Conservation (phyloP, 1,140 invertebrate genomes). For the Bombus huntii region DNA sequence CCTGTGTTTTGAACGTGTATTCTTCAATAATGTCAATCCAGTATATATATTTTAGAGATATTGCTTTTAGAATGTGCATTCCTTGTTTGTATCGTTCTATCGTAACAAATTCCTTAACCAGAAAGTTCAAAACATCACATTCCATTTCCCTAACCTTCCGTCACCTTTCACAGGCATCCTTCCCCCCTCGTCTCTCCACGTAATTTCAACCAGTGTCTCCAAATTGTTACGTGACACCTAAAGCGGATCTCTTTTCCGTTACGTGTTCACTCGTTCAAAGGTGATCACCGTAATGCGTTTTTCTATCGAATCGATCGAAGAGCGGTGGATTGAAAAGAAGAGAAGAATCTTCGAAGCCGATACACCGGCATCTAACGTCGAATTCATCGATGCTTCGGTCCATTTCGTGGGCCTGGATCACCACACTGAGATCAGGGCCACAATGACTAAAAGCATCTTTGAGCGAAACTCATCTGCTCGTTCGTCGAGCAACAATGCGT, state of each 20-base stretch:
- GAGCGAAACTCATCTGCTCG: constrained; percentile 72
- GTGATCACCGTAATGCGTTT: constrained; percentile 27
- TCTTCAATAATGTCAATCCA: too few species aligned
- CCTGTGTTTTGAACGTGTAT: too few species aligned
- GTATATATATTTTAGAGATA: too few species aligned
- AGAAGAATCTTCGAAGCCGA: background rate
- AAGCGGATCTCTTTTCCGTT: background rate
- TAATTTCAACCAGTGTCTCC: background rate
- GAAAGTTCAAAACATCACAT: background rate
- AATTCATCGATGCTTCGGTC: constrained; percentile 38
- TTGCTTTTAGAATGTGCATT: too few species aligned
- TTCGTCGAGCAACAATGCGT: constrained; percentile 66
- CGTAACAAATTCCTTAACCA: background rate
- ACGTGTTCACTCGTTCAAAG: background rate
- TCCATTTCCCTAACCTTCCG: background rate
- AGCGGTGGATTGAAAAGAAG: constrained; percentile 7
- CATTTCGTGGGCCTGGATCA: constrained; percentile 24
- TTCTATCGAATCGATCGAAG: constrained; percentile 44
- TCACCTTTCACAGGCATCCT: too few species aligned
- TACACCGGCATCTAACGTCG: constrained; percentile 31
- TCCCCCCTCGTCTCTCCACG: too few species aligned
- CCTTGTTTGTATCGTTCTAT: background rate
- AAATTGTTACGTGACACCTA: background rate
- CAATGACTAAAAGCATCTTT: constrained; percentile 74
- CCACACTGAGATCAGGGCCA: constrained; percentile 32